Base-by-base conservation (phyloP, 2,797 vertebrate genomes). In the Hylomyscus alleni region DNA sequence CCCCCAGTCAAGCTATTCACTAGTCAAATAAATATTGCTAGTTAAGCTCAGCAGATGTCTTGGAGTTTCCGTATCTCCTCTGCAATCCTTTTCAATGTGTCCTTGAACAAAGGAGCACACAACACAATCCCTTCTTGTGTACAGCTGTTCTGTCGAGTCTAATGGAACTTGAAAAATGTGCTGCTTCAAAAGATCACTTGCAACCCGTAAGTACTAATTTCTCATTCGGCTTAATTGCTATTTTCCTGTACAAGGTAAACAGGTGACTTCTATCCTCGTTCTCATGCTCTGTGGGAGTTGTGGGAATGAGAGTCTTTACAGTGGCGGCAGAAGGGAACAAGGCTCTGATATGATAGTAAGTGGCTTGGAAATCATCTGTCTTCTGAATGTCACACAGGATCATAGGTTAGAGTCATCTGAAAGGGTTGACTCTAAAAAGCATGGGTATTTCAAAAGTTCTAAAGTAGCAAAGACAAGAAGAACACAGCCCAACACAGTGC, bases 141-240 rank as follows among this genome's bases (percentile, higher is more conserved):
- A 19, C 1, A 83, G 37, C 31, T 88, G n/a, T 50, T 94, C 37
- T 52, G 14, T 47, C n/a, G 50, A 40, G 56, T 47, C 76, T 89
- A 85, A 88, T 34, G 86, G 58, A 58, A 96, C 84, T 58, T 69
- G 84, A 90, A 81, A 81, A 90, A 93, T 72, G 29, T 37, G 47
- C 50, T 84, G 89, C 67, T 89, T 44, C 34, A 50, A 92, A 97
- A 84, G 75, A 90, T 73, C 40, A 58, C 80, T 80, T 2, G 3
- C 47, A 67, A 77, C 47, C 31, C 73, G 44, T 34, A 54, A 93
- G 56, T 84, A 65, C 83, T 50, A 69, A 34, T 83, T 76, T 88
- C 92, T 76, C 62, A 54, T 96, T 90, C 82, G 58, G 29, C 20
- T 95, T 65, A 52, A 86, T 91, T 72, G 82, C 44, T 47, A 2